These are phyloP conservation scores for Formica exsecta DNA, from an alignment of 1,140 invertebrate genomes.

Conservation along the genomic window DNA sequence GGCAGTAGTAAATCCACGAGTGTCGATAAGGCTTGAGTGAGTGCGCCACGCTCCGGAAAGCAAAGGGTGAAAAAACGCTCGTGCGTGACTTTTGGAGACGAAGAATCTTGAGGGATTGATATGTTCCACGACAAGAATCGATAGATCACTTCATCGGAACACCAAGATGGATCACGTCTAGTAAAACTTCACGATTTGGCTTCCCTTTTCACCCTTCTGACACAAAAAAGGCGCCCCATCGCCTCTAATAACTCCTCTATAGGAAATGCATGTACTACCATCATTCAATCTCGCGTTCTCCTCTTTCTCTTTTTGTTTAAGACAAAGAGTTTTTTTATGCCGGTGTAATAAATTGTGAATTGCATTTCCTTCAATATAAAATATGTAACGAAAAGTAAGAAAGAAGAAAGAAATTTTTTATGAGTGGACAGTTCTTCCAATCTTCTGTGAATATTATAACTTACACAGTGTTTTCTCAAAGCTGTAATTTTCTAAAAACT, in stretches of 20 bases:
- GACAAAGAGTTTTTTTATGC: slow-evolving; percentile 33
- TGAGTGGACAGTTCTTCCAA: slow-evolving; percentile 15
- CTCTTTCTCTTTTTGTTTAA: slow-evolving; percentile 12
- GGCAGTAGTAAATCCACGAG: slow-evolving; percentile 57
- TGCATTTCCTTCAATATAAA: slow-evolving; percentile 29
- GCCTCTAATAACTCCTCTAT: slow-evolving; percentile 29
- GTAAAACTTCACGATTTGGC: slow-evolving; percentile 37
- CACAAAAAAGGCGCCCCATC: not conserved
- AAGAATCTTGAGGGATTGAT: slow-evolving; percentile 33
- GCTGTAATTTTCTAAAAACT: not conserved
- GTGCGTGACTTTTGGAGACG: slow-evolving; percentile 46
- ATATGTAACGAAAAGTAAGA: slow-evolving; percentile 20
- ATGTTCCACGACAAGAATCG: not conserved
- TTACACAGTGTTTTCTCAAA: not conserved
- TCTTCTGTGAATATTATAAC: slow-evolving; percentile 14
- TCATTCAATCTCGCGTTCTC: slow-evolving; percentile 2
- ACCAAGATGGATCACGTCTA: slow-evolving; percentile 44
- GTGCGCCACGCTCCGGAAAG: slow-evolving; percentile 12
- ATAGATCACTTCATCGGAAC: slow-evolving; percentile 55
- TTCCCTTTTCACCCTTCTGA: not conserved
- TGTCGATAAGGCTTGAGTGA: slow-evolving; percentile 56
- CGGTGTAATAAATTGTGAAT: slow-evolving; percentile 23
- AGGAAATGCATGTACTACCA: slow-evolving; percentile 37
- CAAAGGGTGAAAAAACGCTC: slow-evolving; percentile 11
- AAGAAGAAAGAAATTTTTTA: slow-evolving; percentile 20